These are phyloP conservation scores for Cydia amplana DNA, from an alignment of 1,140 invertebrate genomes.

Conservation along the genomic window DNA sequence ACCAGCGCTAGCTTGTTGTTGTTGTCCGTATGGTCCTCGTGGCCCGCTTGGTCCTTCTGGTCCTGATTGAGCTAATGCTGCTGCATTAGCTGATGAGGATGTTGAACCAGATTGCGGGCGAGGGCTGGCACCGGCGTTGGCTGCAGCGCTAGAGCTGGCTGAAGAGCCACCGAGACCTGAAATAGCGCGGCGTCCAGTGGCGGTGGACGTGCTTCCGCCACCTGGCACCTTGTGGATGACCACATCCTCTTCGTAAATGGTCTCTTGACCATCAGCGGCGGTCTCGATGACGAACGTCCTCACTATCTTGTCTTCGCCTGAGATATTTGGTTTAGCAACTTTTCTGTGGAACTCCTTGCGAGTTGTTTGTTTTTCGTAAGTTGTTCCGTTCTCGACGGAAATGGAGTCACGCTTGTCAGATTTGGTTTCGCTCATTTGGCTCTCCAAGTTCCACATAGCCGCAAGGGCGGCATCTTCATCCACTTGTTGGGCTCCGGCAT, in stretches of 20 bases:
- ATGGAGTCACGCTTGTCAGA: conserved; percentile 45
- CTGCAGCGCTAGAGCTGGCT: conserved; percentile 1
- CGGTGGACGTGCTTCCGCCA: not conserved
- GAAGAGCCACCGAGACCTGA: not conserved
- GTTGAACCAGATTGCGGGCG: not conserved
- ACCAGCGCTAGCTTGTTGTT: not conserved
- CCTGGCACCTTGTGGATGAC: conserved; percentile 41
- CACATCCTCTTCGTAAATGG: conserved; percentile 55
- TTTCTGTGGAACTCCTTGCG: conserved; percentile 46
- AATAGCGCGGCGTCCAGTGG: not conserved
- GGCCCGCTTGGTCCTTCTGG: conserved; percentile 10
- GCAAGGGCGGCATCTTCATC: not conserved
- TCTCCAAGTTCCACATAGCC: conserved; percentile 26
- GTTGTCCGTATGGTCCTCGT: conserved; percentile 4
- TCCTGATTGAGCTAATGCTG: conserved; percentile 27
- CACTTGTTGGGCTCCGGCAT: conserved; percentile 45
- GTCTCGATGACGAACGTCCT: conserved; percentile 49
- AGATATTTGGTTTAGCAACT: conserved; percentile 29
- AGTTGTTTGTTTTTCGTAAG: conserved; percentile 46
- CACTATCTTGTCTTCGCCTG: conserved; percentile 47
- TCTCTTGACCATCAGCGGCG: conserved; percentile 46
- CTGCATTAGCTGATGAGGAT: conserved; percentile 23
- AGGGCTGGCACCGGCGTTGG: not conserved
- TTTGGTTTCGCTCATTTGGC: conserved; percentile 37
- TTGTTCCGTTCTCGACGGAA: conserved; percentile 43